phyloP scores from a whole-genome alignment of 2,113 vertebrate genomes.

The Sceloporus undulatus region DNA sequence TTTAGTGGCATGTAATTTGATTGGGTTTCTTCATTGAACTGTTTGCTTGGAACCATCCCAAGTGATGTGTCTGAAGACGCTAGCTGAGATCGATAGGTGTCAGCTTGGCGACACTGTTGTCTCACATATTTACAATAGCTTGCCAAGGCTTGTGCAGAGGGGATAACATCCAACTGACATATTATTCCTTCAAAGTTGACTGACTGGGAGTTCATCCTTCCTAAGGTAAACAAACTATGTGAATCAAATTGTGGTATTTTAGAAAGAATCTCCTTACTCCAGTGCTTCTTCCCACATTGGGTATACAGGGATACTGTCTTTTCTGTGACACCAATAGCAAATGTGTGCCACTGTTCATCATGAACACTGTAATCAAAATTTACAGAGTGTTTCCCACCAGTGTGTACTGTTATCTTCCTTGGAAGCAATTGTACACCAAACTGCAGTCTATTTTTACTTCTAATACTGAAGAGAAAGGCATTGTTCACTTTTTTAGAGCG shows the following conservation, averaged over 20 bases:
- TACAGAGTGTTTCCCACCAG: constrained; percentile 84
- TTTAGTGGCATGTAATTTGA: constrained; percentile 40
- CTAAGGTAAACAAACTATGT: constrained; percentile 86
- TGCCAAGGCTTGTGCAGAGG: constrained; percentile 86
- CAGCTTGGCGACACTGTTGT: constrained; percentile 87
- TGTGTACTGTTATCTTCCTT: constrained; percentile 85
- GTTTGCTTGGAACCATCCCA: constrained; percentile 31
- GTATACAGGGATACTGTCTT: constrained; percentile 85
- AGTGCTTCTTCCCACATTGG: constrained; percentile 85
- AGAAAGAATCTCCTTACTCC: constrained; percentile 79
- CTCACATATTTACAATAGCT: constrained; percentile 92
- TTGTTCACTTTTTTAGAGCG: constrained; percentile 89
- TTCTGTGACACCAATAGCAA: constrained; percentile 84
- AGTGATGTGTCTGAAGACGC: constrained; percentile 33
- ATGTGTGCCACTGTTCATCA: constrained; percentile 87
- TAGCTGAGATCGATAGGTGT: constrained; percentile 82
- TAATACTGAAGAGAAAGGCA: constrained; percentile 95
- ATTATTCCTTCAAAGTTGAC: constrained; percentile 88
- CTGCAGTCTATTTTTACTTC: constrained; percentile 85
- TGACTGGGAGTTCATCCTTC: constrained; percentile 89
- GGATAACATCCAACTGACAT: constrained; percentile 95
- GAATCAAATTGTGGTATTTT: constrained; percentile 79
- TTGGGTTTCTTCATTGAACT: constrained; percentile 48
- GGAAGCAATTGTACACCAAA: constrained; percentile 93
- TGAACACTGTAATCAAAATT: constrained; percentile 89